Evolutionary conservation across 1,140 invertebrate species (phyloP).

Genomic region (Saccostrea glomerata): DNA sequence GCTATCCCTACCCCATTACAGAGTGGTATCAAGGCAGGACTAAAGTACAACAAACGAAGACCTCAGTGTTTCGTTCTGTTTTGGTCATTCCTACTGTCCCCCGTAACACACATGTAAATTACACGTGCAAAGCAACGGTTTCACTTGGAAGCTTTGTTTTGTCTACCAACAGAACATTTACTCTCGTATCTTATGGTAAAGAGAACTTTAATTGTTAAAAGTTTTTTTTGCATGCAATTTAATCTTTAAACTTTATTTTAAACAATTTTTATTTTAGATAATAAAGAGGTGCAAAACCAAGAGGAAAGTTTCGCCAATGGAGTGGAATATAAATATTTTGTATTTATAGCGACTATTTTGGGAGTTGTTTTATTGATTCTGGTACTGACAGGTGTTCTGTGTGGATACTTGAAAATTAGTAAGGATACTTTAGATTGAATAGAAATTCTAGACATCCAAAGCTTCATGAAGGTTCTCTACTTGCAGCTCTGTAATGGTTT

Average conservation of each 20-base stretch:
- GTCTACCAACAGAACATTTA: not conserved
- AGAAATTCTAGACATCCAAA: not conserved
- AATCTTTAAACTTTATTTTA: no score
- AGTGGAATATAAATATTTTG: not conserved
- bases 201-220: not conserved
- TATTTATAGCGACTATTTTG: not conserved
- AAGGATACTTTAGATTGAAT: not conserved
- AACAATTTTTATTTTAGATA: not conserved
- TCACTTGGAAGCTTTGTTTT: not conserved
- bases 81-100: not conserved
- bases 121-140: not conserved
- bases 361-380: not conserved
- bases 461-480: no score
- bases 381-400: not conserved
- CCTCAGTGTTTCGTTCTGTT: not conserved
- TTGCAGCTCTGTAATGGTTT: not conserved
- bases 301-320: not conserved
- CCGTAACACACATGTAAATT: not conserved
- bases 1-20: not conserved
- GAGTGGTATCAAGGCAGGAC: not conserved
- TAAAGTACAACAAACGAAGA: not conserved
- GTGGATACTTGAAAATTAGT: not conserved
- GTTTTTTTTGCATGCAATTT: no score
- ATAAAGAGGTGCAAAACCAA: not conserved
- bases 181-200: not conserved